Evolutionary conservation across 2,888 invertebrate genomes (phyloP), one percentile per base, ranked within the genome.

Genomic region (Melieria omissa): DNA sequence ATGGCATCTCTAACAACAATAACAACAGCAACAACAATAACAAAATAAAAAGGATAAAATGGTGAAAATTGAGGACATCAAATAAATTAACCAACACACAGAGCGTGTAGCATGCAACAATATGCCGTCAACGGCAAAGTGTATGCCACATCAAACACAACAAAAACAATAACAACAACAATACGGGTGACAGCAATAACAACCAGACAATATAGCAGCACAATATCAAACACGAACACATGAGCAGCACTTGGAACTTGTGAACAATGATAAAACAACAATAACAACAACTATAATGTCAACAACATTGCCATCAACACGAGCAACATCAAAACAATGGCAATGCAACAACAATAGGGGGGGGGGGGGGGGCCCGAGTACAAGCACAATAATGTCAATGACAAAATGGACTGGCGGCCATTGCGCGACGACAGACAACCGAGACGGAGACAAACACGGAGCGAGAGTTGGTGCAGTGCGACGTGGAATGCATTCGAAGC

Each of bases 231-330:
- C 29, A 29, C 29, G 29, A 29, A 29, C 29, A 29, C 29, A 29
- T 29, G 29, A 29, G 29, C 29, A 29, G 29, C 29, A 29, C 1
- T 29, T 29, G 29, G 29, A 29, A 29, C 29, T 29, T 1, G 29
- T 29, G 29, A 29, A 29, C 29, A 29, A 29, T 29, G 29, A 29
- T 29, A 29, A 29, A 10, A 49, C 41, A n/a, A 12, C n/a, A 12
- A 5, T 5, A 12, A 7, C n/a, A n/a, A 4, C 58, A 58, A 41
- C 9, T n/a, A 58, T 29, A 58, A 16, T 41, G 58, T 29, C 58
- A 58, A 58, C 58, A 58, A 58, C 58, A 41, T 42, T 44, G 60
- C n/a, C 10, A 54, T 14, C 54, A 54, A 54, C n/a, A 54, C 54
- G 14, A 14, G 54, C 54, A 14, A 14, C 54, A 12, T 14, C n/a